Evolutionary conservation across 23 tunicate species (phyloP), one percentile per base, ranked within the genome.

Genomic region (Trididemnum clinides): DNA sequence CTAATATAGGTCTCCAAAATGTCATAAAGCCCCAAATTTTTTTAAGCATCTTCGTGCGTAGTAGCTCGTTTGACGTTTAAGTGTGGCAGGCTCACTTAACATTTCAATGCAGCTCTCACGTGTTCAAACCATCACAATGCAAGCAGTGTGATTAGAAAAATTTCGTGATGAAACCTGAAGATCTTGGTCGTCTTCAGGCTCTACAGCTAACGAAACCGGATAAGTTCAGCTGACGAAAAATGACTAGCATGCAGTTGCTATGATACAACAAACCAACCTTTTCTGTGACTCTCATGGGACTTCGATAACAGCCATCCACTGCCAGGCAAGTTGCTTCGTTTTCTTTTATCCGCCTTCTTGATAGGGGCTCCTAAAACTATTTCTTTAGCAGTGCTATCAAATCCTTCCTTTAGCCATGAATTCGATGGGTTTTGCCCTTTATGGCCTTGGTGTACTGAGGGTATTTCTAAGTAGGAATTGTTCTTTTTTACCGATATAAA

Each of bases 251-350:
- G 0, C 28, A 31, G 18, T 15, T 72, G 33, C 72, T 50, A 19
- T 50, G 15, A 19, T 10, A 22, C 7, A 26, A 10, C 71, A n/a
- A 23, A 6, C 39, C 6, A 3, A 33, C 39, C 77, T 34, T 71
- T 71, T 33, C 44, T 10, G 3, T 39, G 77, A 71, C 77, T 71
- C n/a, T 71, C 77, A 37, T 36, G 18, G 33, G 57, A 57, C 31
- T 65, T 78, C 1, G 59, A 70, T 20, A 89, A 39, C 39, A 91
- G 66, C 96, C 96, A 91, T 26, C 84, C 96, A 57, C 96, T 91
- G 0, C 96, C 96, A 1, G 96, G 96, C 28, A 91, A 75, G 39
- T 87, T 79, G 51, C 81, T 32, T 23, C 27, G 65, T 84, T 63
- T 72, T 64, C 50, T 57, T 23, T 84, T 70, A 18, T 63, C 34